Conservation (phyloP, 92 coral and sea anemone genomes). For the Actinostola sp. region DNA sequence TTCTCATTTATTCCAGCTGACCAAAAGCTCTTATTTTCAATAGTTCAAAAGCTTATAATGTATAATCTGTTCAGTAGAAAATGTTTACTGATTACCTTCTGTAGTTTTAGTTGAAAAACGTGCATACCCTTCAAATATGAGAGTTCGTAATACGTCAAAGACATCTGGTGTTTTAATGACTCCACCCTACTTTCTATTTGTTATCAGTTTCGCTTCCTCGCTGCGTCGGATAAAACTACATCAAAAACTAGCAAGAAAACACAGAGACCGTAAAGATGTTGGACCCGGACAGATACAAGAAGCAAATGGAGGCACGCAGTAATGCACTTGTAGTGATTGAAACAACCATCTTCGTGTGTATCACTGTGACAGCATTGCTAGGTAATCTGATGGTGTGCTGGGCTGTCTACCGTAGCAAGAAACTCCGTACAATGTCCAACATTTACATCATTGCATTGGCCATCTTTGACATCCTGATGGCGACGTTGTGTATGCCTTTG, state of each 20-base stretch:
- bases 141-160: too few species aligned
- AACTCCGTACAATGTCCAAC: conserved; percentile 33
- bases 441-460: conserved; percentile 42
- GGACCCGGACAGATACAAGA: conserved; percentile 4
- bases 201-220: too few species aligned
- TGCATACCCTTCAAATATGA: too few species aligned
- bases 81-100: too few species aligned
- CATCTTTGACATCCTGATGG: conserved; percentile 51
- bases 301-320: conserved; percentile 31
- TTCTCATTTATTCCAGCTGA: too few species aligned
- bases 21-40: too few species aligned
- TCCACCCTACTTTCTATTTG: too few species aligned
- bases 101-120: too few species aligned
- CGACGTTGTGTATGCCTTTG: conserved; percentile 34
- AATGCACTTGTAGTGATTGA: conserved; percentile 36
- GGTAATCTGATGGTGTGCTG: conserved; percentile 56
- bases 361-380: conserved; percentile 36
- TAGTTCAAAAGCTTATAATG: too few species aligned
- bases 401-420: conserved; percentile 39
- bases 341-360: conserved; percentile 14
- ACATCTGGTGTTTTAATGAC: too few species aligned
- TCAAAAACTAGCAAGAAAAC: conserved; percentile 23
- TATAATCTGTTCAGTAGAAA: too few species aligned
- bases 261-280: neutral
- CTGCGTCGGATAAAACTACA: too few species aligned